These are phyloP conservation scores for Phyllotreta striolata DNA, from an alignment of 2,888 invertebrate genomes.

Conservation along the genomic window DNA sequence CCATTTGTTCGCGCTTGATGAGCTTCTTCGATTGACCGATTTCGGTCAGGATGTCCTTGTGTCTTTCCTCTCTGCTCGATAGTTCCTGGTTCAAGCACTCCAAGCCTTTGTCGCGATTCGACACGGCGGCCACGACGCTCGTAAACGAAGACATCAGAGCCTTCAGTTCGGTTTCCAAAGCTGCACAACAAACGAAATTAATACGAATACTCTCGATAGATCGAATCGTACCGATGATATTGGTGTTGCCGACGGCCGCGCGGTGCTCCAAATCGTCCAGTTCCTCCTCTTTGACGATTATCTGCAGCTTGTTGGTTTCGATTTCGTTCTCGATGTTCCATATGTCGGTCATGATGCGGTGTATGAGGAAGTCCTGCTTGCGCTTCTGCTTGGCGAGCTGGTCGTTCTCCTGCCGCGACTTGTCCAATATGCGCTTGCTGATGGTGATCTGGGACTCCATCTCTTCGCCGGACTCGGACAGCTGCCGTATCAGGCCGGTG, in stretches of 20 bases:
- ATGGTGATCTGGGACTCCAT: slow-evolving; percentile 70
- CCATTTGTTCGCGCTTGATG: slow-evolving; percentile 70
- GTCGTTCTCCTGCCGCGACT: slow-evolving; percentile 67
- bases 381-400: slow-evolving; percentile 67
- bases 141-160: slow-evolving; percentile 78
- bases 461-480: slow-evolving; percentile 70
- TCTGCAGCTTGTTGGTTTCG: slow-evolving; percentile 70
- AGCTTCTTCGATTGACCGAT: slow-evolving; percentile 74
- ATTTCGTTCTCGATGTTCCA: slow-evolving; percentile 75
- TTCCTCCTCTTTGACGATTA: slow-evolving; percentile 71
- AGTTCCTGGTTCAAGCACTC: slow-evolving; percentile 67
- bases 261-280: slow-evolving; percentile 67
- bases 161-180: slow-evolving; percentile 73
- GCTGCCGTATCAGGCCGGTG: slow-evolving; percentile 65
- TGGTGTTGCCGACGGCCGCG: slow-evolving; percentile 75
- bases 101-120: slow-evolving; percentile 72
- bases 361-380: slow-evolving; percentile 65
- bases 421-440: slow-evolving; percentile 72
- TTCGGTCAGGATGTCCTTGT: slow-evolving; percentile 59
- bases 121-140: slow-evolving; percentile 74
- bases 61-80: slow-evolving; percentile 60
- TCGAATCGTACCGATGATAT: slow-evolving; percentile 53
- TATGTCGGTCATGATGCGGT: slow-evolving; percentile 73
- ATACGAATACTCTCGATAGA: neutral
- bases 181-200: slow-evolving; percentile 63